Base-by-base conservation (phyloP, 2,113 vertebrate species). In the Athene noctua region DNA sequence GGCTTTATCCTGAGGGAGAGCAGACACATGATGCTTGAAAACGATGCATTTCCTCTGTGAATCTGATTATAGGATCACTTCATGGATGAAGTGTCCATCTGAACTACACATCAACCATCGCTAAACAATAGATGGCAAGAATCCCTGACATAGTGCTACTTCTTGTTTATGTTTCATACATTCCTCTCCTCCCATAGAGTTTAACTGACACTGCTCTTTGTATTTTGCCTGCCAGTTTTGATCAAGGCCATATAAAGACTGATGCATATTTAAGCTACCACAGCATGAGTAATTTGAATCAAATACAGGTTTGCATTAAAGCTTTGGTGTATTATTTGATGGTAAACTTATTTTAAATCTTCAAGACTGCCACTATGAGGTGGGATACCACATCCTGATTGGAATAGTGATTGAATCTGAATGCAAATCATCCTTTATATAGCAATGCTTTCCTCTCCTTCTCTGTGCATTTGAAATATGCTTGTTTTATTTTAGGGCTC, bases 241-340 rank as follows among this genome's bases (percentile, higher is more conserved):
- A 96, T 96, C 91, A 95, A 97, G 63, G 40, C 27, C 23, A 12
- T 92, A 30, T 77, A 93, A 97, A 96, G 86, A 85, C 78, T 63
- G 70, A 94, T 91, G 81, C 36, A 77, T 80, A 72, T 94, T 95
- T 97, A 79, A 96, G 86, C 84, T 92, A 89, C 51, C 87, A 83
- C 82, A 94, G 84, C 89, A 83, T 91, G 92, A 95, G 36, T 89
- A 89, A 96, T 95, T 96, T 58, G 32, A 94, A 90, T 94, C 91
- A 97, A 97, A 94, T 85, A 87, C 57, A 96, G 80, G 93, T 95
- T 94, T 96, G 34, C 13, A 57, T 92, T 74, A 95, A 94, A 92
- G 52, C 47, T 96, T 90, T 88, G 78, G 34, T 95, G 22, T 87
- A 78, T 93, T 92, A 80, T 92, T 96, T 94, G 79, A 82, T 89